Evolutionary conservation across 2,888 invertebrate genomes (phyloP).

Genomic region (Aporophyla lueneburgensis): DNA sequence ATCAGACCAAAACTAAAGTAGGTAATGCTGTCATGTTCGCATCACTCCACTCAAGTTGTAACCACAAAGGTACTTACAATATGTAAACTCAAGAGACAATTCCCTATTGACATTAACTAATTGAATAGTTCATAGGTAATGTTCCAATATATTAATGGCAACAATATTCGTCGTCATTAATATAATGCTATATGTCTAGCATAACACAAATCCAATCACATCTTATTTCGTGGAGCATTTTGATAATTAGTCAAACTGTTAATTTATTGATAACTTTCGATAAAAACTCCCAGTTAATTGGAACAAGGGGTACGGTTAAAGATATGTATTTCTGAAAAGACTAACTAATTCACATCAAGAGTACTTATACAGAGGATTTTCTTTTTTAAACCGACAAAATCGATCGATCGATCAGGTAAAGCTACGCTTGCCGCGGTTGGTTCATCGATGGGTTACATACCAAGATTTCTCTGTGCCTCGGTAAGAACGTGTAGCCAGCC

Average conservation of each 20-base stretch:
- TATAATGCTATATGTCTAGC: not conserved
- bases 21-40: not conserved
- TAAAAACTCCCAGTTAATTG: not conserved
- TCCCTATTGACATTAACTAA: constrained; percentile 21
- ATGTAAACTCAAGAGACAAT: not conserved
- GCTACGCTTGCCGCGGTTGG: no score
- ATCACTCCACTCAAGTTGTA: constrained; percentile 2
- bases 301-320: not conserved
- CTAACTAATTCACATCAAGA: no score
- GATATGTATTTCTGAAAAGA: not conserved
- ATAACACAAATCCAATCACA: not conserved
- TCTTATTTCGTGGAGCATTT: not conserved
- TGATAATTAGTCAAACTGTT: not conserved
- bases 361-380: no score
- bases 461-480: no score
- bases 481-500: no score
- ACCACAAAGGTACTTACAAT: not conserved
- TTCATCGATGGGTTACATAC: no score
- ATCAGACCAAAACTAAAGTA: not conserved
- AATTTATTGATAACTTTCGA: not conserved
- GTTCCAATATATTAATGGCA: not conserved
- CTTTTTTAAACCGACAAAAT: no score
- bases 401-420: no score
- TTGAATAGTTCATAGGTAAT: constrained; percentile 24
- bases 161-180: not conserved